Evolutionary conservation across 2,113 vertebrate species (phyloP), one percentile per base, ranked within the genome.

Genomic region (Dicrurus megarhynchus): DNA sequence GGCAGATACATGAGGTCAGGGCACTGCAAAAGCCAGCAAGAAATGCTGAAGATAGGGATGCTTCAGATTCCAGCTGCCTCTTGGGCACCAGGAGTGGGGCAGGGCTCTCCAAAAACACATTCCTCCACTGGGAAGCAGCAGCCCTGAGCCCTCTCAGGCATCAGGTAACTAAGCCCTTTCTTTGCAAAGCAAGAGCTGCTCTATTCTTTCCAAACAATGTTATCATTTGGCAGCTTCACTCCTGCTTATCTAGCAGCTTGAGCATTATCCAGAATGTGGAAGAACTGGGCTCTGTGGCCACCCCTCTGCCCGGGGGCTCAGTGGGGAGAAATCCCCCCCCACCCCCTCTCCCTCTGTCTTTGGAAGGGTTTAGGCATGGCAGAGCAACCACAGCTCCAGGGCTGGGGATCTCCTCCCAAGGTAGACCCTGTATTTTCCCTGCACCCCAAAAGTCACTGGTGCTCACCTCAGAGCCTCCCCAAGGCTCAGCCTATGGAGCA

Each of bases 181-280:
- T 82, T 87, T 91, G 83, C 85, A 90, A 80, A 83, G 95, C 85
- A 73, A 61, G 71, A 52, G 79, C 91, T 82, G 74, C 77, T 79
- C 84, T 94, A 53, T 83, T 95, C 89, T 94, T 71, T 70, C 89
- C 90, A 89, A 95, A 96, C 95, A 95, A 96, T 95, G 91, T 96
- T 96, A 96, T 96, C 96, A 79, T 59, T 5, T 2, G 7, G 89
- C 73, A 95, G 73, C 3, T 10, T 75, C 3, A 8, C 68, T 92
- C 82, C 76, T 56, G 85, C 90, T 96, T 96, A 97, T 96, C 96
- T 93, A 59, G 41, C 35, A 55, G 93, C 64, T 71, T 70, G 32
- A 95, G 91, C 64, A 47, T 77, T 90, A 95, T 44, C 64, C 86
- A 95, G 93, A 97, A 95, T 93, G 94, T 75, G 73, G 91, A 90